phyloP scores from a whole-genome alignment of 1,140 invertebrate genomes.

The Zaprionus ornatus region DNA sequence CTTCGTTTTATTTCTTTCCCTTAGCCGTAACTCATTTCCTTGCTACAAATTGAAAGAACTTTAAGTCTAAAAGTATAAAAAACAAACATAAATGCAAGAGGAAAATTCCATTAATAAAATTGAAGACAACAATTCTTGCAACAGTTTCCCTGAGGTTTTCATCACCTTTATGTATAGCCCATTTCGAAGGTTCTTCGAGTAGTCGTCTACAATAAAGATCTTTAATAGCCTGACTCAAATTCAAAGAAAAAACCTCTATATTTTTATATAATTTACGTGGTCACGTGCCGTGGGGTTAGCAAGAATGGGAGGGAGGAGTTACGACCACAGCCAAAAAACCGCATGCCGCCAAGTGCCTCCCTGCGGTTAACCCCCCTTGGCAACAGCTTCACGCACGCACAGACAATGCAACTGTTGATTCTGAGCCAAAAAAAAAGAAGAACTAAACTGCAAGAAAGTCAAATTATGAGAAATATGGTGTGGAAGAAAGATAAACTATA shows the following conservation, averaged over 20 bases:
- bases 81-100: neutral
- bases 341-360: neutral
- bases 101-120: constrained; percentile 70
- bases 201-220: constrained; percentile 9
- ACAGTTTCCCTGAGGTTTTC: constrained; percentile 11
- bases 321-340: constrained; percentile 13
- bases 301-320: too few relatives aligned
- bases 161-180: neutral
- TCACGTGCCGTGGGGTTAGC: neutral
- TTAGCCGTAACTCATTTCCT: constrained; percentile 31
- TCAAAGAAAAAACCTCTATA: neutral
- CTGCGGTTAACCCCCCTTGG: neutral
- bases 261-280: neutral
- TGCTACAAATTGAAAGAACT: constrained; percentile 24
- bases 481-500: too few relatives aligned
- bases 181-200: constrained; percentile 11
- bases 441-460: too few relatives aligned
- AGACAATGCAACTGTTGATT: neutral
- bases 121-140: constrained; percentile 46
- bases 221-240: constrained; percentile 16
- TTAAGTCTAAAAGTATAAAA: constrained; percentile 1
- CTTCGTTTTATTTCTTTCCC: neutral
- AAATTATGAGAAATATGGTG: too few relatives aligned
- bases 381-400: neutral
- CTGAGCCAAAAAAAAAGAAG: too few relatives aligned